Conservation (phyloP, 1,140 invertebrate species). For the Halyomorpha halys region DNA sequence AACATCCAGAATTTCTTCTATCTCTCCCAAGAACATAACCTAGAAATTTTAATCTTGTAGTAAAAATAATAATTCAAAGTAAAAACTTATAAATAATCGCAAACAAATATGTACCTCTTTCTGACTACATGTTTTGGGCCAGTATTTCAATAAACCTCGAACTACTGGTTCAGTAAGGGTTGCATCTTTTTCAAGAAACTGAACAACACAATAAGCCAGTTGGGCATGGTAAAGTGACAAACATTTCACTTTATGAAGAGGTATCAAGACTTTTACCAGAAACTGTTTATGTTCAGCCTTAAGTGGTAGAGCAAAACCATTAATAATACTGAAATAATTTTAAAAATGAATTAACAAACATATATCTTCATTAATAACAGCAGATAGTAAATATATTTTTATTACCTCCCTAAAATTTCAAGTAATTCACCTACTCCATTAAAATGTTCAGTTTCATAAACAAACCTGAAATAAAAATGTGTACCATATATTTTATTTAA, state of each 20-base stretch:
- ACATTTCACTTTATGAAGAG: constrained; percentile 82
- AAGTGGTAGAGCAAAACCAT: constrained; percentile 94
- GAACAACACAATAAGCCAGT: constrained; percentile 98
- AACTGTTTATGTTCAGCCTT: constrained; percentile 97
- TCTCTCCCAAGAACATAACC: constrained; percentile 96
- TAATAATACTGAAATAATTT: constrained; percentile 75
- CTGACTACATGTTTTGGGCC: constrained; percentile 98
- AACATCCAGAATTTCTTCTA: constrained; percentile 96
- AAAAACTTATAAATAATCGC: not conserved
- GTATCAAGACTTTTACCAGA: constrained; percentile 95
- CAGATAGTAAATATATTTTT: constrained; percentile 1
- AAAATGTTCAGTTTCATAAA: constrained; percentile 99
- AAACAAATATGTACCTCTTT: constrained; percentile 57
- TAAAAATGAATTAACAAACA: not conserved
- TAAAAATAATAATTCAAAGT: not conserved
- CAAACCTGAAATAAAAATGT: constrained; percentile 62
- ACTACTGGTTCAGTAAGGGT: constrained; percentile 93
- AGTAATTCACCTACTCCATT: constrained; percentile 97
- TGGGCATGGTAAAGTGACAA: constrained; percentile 91
- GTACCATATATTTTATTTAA: too few relatives aligned
- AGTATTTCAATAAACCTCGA: constrained; percentile 92
- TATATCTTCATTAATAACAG: too few relatives aligned
- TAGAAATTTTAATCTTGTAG: constrained; percentile 30
- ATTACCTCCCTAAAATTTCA: constrained; percentile 91
- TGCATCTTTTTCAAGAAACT: constrained; percentile 98